phyloP scores from a whole-genome alignment of 1,140 invertebrate genomes.

The Dendroctonus ponderosae region DNA sequence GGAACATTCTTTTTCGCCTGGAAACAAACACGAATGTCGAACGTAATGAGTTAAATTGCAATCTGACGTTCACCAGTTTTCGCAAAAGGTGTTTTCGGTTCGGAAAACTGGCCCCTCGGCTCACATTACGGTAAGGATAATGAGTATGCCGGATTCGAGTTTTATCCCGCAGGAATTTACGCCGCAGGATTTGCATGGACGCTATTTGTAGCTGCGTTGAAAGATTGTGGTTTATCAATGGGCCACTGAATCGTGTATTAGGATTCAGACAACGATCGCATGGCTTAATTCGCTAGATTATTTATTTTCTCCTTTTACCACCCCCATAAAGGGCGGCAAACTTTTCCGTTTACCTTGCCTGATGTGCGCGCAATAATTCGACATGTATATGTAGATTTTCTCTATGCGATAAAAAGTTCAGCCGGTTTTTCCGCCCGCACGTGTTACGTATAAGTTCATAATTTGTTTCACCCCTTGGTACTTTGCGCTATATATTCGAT shows the following conservation, averaged over 20 bases:
- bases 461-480: too few species aligned
- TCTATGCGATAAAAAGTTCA: too few species aligned
- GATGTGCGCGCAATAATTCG: too few species aligned
- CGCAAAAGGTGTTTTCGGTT: slow-evolving; percentile 3
- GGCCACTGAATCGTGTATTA: not conserved
- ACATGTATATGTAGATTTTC: too few species aligned
- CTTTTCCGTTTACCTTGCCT: too few species aligned
- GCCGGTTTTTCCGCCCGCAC: too few species aligned
- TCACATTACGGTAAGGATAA: slow-evolving; percentile 5
- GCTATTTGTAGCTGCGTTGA: slow-evolving; percentile 4
- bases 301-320: too few species aligned
- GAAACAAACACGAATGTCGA: not conserved
- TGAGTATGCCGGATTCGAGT: slow-evolving; percentile 9
- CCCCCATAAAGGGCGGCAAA: too few species aligned
- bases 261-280: not conserved
- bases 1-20: not conserved
- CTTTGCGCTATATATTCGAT: too few species aligned
- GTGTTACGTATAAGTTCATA: too few species aligned
- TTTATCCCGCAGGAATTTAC: slow-evolving; percentile 11
- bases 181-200: slow-evolving; percentile 9
- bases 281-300: too few species aligned
- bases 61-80: slow-evolving; percentile 3
- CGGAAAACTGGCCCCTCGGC: not conserved
- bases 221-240: slow-evolving; percentile 6
- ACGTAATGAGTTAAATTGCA: not conserved